Base-by-base conservation (phyloP, 2,113 vertebrate species). In the Malurus elegans region DNA sequence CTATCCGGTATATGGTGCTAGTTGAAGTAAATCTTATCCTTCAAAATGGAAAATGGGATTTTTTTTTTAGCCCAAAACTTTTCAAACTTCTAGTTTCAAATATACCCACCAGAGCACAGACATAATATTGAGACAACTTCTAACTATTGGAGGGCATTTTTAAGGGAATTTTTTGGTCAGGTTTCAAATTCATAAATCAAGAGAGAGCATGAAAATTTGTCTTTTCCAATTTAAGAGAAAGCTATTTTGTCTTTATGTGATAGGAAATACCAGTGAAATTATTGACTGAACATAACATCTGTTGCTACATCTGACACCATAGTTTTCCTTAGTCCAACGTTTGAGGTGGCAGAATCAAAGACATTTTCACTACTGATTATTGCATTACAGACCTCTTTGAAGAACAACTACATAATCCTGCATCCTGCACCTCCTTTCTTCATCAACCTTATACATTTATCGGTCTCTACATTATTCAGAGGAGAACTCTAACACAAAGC, bases 311-410 rank as follows among this genome's bases (percentile, higher is more conserved):
- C 28, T 54, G 18, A 9, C 14, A 48, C 5, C 16, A 34, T 0
- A 34, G 6, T 36, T 70, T 45, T 86, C 29, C 24, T 45, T 31
- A 58, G 7, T 48, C 21, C 60, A 53, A 18, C 1, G 2, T 31
- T 6, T 40, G 18, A 58, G 3, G 6, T 24, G 51, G 14, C 8
- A 81, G 11, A 72, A 60, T 4, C 5, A 56, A 69, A 54, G 29
- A 42, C 3, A 44, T 34, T 75, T 10, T 58, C 12, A 34, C 12
- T 42, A 31, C 8, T 18, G 19, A 16, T 50, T 40, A 31, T 67
- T 23, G 8, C 0, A 51, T 62, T 32, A 5, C 0, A 1, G 20
- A 4, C 2, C 14, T 32, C 50, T 62, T 20, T 44, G 70, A 76
- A 69, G 23, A 60, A 56, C 14, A 90, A 7, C 2, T 31, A 9